Evolutionary conservation across 2,888 invertebrate genomes (phyloP), one percentile per base, ranked within the genome.

Genomic region (Aleiodes alternator): DNA sequence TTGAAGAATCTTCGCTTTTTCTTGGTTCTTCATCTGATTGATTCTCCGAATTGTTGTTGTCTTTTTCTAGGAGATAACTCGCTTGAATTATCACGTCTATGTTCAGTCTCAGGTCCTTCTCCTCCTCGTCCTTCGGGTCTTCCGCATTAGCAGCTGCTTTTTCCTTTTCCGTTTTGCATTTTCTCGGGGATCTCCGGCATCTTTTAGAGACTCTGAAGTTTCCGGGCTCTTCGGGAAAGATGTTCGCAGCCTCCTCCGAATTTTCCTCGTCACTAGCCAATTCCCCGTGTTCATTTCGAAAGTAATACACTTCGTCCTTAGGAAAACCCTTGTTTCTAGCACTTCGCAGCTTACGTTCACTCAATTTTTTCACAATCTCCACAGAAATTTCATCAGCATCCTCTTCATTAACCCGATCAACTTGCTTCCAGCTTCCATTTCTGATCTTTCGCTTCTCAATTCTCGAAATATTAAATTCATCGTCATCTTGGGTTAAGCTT

Each of bases 51-150:
- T 87, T 89, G 73, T 88, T 88, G 59, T 88, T 88, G 48, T 88
- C 87, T 5, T 80, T 82, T 23, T 87, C 85, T 5, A 84, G 38
- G 3, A 86, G 77, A 43, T 80, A 84, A 76, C 85, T 88, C 12
- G 85, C 84, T 73, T 86, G 81, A 38, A 88, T 86, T 55, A 86
- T 86, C 1, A 84, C 85, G 64, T 84, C 82, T 3, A 87, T 86
- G 50, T 84, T 87, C 12, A 79, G 57, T 34, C 82, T 79, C 4
- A 85, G 73, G n/a, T 84, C 82, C 14, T 84, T 80, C 38, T 76
- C 77, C 2, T 78, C 73, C 53, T 73, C 66, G 9, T 73, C 73
- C 11, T 43, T 61, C 16, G 71, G 43, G 5, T 12, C 56, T 23
- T 69, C 53, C 1, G 31, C 1, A 29, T 31, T 43, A 2, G 8